These are phyloP conservation scores for Ascidia mentula DNA, from an alignment of 23 tunicate genomes.

Conservation along the genomic window DNA sequence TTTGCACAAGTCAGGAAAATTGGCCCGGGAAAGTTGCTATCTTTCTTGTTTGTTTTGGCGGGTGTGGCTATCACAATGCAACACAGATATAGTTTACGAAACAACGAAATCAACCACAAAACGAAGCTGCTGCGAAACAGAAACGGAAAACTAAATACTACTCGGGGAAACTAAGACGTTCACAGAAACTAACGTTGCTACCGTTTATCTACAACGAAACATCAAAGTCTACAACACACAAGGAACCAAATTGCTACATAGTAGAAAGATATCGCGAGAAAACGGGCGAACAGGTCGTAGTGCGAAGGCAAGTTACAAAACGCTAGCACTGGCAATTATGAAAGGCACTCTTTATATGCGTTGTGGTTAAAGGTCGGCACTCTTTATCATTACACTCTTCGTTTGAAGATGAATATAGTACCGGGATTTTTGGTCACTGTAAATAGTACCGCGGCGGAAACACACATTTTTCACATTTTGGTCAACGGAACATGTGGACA, in stretches of 20 bases:
- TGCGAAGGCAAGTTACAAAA: not conserved
- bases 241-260: not conserved
- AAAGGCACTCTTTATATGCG: not conserved
- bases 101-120: not conserved
- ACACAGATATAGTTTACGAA: not conserved
- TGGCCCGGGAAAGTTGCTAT: not conserved
- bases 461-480: too few relatives aligned
- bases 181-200: not conserved
- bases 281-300: not conserved
- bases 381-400: too few relatives aligned
- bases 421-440: too few relatives aligned
- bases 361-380: too few relatives aligned
- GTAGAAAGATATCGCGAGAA: not conserved
- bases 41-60: not conserved
- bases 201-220: conserved; percentile 4
- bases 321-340: not conserved
- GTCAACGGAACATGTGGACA: too few relatives aligned
- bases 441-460: too few relatives aligned
- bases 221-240: not conserved
- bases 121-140: not conserved
- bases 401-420: too few relatives aligned
- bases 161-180: not conserved
- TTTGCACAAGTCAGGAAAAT: not conserved
- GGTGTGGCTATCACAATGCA: not conserved
- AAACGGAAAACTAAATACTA: too few relatives aligned